Conservation (phyloP, 30 jellyfish, hydroid and myxozoan species). For the Turritopsis rubra region DNA sequence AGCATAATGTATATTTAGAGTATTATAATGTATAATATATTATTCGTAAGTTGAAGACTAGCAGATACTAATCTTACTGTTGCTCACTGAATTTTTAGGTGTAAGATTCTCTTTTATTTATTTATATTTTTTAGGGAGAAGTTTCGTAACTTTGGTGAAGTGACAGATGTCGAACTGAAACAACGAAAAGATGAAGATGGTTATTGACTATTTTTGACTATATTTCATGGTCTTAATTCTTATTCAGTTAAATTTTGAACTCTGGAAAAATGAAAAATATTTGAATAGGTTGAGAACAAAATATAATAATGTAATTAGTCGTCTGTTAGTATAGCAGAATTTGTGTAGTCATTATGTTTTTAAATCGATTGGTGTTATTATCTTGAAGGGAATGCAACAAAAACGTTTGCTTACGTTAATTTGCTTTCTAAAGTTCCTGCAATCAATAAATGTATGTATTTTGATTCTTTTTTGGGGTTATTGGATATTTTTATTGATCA, state of each 20-base stretch:
- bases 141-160: slow-evolving; percentile 51
- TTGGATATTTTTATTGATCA: not conserved
- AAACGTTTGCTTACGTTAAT: slow-evolving; percentile 69
- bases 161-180: slow-evolving; percentile 32
- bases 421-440: slow-evolving; percentile 13
- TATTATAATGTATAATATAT: too few species aligned
- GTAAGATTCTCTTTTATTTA: not conserved
- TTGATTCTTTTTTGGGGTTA: not conserved
- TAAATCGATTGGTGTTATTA: too few species aligned
- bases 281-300: too few species aligned
- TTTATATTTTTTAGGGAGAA: slow-evolving; percentile 26
- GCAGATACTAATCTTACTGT: too few species aligned
- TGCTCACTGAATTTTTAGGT: not conserved
- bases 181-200: slow-evolving; percentile 55
- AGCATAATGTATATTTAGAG: too few species aligned
- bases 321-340: too few species aligned
- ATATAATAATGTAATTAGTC: too few species aligned
- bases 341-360: too few species aligned
- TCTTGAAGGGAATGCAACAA: slow-evolving; percentile 30
- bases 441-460: slow-evolving; percentile 55
- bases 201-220: not conserved
- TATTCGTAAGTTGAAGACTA: too few species aligned
- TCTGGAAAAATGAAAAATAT: too few species aligned
- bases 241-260: too few species aligned
- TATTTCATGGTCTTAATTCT: too few species aligned